A percentile compares a stretch with the other conserved stretches of the same genome.
Evolutionary conservation across 2,888 invertebrate genomes (phyloP).

Genomic region (Hesperia comma): DNA sequence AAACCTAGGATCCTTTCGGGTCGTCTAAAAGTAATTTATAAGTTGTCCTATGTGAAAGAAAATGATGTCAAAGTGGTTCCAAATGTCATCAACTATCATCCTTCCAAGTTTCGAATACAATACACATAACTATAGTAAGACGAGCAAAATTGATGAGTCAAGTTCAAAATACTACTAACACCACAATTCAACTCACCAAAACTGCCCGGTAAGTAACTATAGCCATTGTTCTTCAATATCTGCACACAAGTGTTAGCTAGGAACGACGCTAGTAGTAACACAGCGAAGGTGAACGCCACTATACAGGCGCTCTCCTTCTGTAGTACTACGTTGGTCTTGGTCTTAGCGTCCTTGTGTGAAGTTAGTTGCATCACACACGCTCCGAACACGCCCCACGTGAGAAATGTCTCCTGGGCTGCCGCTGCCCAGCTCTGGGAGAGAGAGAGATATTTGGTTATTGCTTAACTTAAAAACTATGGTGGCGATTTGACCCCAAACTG

Average conservation of each 20-base stretch:
- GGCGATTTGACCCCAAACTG: no score
- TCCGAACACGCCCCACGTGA: conserved; percentile 94
- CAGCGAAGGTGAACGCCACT: conserved; percentile 87
- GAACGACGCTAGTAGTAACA: conserved; percentile 90
- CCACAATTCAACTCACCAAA: conserved; percentile 86
- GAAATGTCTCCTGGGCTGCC: conserved; percentile 93
- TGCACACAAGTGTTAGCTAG: conserved; percentile 93
- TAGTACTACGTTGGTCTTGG: conserved; percentile 74
- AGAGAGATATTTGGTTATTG: not conserved
- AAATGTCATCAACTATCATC: not conserved
- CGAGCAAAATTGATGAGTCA: no score
- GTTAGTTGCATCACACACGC: conserved; percentile 92
- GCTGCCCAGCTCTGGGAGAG: conserved; percentile 91
- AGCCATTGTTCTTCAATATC: conserved; percentile 89
- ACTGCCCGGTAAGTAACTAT: conserved; percentile 91
- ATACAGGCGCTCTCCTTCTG: conserved; percentile 79
- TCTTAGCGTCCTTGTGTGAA: conserved; percentile 89
- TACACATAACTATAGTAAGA: no score
- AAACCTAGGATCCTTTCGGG: no score
- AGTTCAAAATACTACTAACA: no score
- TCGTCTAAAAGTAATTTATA: no score
- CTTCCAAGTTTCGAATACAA: not conserved
- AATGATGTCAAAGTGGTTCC: no score
- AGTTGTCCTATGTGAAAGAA: no score
- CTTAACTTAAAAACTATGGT: no score